Base-by-base conservation (phyloP, 1,140 invertebrate species). In the Latrodectus geometricus region DNA sequence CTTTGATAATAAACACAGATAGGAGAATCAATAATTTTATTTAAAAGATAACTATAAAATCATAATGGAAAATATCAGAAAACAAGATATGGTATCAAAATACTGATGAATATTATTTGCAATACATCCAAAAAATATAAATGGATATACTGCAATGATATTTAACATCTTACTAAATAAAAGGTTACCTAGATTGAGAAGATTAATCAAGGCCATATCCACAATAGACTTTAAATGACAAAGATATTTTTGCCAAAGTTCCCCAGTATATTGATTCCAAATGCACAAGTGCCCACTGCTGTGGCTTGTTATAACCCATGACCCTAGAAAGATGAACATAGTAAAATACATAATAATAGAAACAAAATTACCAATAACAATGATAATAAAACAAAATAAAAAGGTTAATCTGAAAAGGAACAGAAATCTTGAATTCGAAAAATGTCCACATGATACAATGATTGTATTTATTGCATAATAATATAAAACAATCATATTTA, bases 201-300 rank as follows among this genome's bases (percentile, higher is more conserved):
- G 69, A 74, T 87, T 76, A 65, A 87, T 52, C 11, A 87, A 74
- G 14, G 77, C 85, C 20, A 87, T 73, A 35, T 74, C 76, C 50
- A 68, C 56, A 15, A 87, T 54, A 11, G 8, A 50, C 23, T 35
- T 75, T n/a, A 87, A 80, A 80, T 87, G 85, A 66, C 20, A 73
- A 14, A 21, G 11, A 66, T 12, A 15, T n/a, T 35, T 66, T 21
- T 79, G 77, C 8, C 35, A 15, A 2, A 80, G n/a, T 23, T 80
- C 50, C 17, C 74, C 74, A 77, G 14, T 80, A 65, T 50, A 21
- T 35, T 52, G n/a, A 35, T 79, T 80, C 85, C 85, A 87, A 49
- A 75, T 14, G 52, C 35, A 66, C 9, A 80, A 4, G 66, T 15
- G 21, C 14, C 85, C 85, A 80, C 66, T 80, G 21, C 20, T 80